phyloP scores from a whole-genome alignment of 2,888 invertebrate genomes.

The Chesias legatella region DNA sequence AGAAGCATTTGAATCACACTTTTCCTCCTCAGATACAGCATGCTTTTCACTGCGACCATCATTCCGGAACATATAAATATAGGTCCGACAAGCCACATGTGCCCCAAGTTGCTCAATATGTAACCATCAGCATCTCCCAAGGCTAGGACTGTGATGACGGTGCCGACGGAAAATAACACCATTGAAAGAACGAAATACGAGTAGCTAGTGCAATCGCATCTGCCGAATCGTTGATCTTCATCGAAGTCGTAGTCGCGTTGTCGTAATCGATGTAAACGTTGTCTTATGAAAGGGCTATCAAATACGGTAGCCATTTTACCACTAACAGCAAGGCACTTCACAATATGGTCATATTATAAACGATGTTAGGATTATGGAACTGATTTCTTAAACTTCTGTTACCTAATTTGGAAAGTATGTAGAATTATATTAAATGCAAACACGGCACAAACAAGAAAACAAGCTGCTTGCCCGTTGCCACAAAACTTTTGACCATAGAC shows the following conservation, averaged over 20 bases:
- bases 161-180: constrained; percentile 82
- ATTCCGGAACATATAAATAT: constrained; percentile 84
- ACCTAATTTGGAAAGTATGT: too few species aligned
- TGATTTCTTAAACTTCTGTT: not conserved
- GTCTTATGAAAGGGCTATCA: constrained; percentile 82
- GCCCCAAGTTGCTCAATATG: constrained; percentile 81
- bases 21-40: constrained; percentile 83
- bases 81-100: constrained; percentile 85
- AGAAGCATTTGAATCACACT: constrained; percentile 84
- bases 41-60: constrained; percentile 85
- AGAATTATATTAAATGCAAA: too few species aligned
- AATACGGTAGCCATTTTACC: constrained; percentile 82
- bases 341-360: constrained; percentile 33
- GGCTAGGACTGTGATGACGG: constrained; percentile 82
- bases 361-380: not conserved
- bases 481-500: too few species aligned
- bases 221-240: constrained; percentile 81
- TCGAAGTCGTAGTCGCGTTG: constrained; percentile 81
- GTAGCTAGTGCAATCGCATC: constrained; percentile 84
- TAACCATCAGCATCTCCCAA: constrained; percentile 82
- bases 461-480: not conserved
- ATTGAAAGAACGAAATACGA: constrained; percentile 83
- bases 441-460: not conserved
- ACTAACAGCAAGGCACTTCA: constrained; percentile 29
- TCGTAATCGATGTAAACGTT: constrained; percentile 80